A percentile compares a stretch with the other conserved stretches of the same genome.
Evolutionary conservation across 92 coral and sea anemone genomes (phyloP).

Genomic region (Chrysogorgia sp.): DNA sequence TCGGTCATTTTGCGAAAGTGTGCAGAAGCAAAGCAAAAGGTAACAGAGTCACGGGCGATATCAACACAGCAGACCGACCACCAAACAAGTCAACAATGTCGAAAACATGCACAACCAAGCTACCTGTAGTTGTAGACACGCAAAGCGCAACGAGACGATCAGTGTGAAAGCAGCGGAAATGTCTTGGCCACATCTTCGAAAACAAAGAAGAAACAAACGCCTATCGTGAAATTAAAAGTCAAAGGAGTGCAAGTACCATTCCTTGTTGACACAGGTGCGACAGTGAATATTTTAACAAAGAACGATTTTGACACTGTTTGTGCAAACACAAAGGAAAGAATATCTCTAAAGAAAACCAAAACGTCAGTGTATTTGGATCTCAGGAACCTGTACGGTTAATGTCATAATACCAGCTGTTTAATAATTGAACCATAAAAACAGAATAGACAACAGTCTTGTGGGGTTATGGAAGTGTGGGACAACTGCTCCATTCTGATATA

Average conservation of each 20-base stretch:
- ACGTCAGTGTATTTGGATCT: slow-evolving; percentile 46
- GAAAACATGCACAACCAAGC: no score
- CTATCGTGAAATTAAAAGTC: slow-evolving; percentile 27
- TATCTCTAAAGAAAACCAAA: slow-evolving; percentile 23
- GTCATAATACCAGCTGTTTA: slow-evolving; percentile 44
- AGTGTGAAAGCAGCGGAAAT: slow-evolving; percentile 26
- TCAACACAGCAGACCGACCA: no score
- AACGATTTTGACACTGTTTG: slow-evolving; percentile 27
- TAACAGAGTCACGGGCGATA: neutral
- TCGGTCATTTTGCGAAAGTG: slow-evolving; percentile 47
- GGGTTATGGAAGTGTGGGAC: no score
- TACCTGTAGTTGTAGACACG: neutral
- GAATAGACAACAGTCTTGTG: no score
- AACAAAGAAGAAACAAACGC: slow-evolving; percentile 20
- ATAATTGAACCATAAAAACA: slow-evolving; percentile 22
- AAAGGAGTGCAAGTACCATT: slow-evolving; percentile 25
- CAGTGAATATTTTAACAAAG: slow-evolving; percentile 35
- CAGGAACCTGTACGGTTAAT: slow-evolving; percentile 43
- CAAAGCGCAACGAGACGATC: slow-evolving; percentile 7
- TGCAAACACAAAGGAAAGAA: neutral
- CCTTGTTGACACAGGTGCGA: slow-evolving; percentile 47
- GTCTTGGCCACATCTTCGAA: slow-evolving; percentile 32
- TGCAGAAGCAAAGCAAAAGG: slow-evolving; percentile 32
- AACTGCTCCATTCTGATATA: no score
- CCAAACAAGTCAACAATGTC: no score